These are phyloP conservation scores for Patella pellucida DNA, from an alignment of 2,888 invertebrate genomes.

Conservation along the genomic window DNA sequence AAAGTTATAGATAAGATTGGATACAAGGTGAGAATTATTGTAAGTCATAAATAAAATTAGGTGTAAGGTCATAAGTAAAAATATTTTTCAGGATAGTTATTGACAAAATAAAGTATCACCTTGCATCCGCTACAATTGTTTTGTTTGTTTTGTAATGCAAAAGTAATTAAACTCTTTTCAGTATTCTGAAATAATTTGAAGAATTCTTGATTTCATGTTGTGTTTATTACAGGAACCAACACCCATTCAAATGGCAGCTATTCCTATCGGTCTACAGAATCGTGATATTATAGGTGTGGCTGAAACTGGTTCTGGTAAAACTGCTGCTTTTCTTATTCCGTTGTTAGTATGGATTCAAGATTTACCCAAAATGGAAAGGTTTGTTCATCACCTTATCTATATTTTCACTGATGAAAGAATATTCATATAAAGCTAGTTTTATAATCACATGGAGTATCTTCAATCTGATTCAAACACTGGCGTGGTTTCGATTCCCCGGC, in stretches of 20 bases:
- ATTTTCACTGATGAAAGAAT: too few relatives aligned
- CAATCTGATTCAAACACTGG: too few relatives aligned
- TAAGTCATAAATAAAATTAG: too few relatives aligned
- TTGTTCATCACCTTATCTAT: background rate
- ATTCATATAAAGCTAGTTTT: too few relatives aligned
- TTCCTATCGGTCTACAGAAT: conserved; percentile 89
- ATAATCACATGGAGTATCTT: too few relatives aligned
- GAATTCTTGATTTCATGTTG: background rate
- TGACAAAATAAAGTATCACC: too few relatives aligned
- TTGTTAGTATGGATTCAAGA: conserved; percentile 97
- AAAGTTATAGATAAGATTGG: conserved; percentile 95
- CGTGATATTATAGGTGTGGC: conserved; percentile 97
- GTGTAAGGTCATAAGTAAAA: conserved; percentile 65
- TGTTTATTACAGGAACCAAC: conserved; percentile 83
- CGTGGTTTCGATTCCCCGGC: too few relatives aligned
- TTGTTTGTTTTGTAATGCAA: background rate
- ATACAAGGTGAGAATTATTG: conserved; percentile 77
- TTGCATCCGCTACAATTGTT: too few relatives aligned
- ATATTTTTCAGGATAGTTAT: too few relatives aligned
- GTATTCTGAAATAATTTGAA: too few relatives aligned
- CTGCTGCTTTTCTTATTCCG: conserved; percentile 97
- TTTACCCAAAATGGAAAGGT: conserved; percentile 92
- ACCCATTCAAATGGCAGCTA: conserved; percentile 98
- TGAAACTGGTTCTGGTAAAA: conserved; percentile 99
- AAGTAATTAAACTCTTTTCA: too few relatives aligned